phyloP scores from a whole-genome alignment of 2,113 vertebrate species.

The Phoxinus phoxinus region DNA sequence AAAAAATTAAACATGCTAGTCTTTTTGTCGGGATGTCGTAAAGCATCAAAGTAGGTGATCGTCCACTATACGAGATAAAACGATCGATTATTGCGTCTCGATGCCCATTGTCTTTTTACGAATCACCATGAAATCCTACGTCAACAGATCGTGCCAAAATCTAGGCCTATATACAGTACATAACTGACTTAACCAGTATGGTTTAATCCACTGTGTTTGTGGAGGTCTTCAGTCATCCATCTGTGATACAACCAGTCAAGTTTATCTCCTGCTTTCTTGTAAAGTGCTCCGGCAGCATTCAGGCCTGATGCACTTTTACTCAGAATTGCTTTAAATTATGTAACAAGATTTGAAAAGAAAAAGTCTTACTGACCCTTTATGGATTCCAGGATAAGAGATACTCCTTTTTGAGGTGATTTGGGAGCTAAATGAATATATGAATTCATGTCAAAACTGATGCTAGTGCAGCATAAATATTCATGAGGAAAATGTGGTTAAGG shows the following conservation, averaged over 20 bases:
- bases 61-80: no score
- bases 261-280: conserved; percentile 8
- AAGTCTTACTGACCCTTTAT: conserved; percentile 52
- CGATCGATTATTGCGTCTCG: no score
- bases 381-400: conserved; percentile 57
- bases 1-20: no score
- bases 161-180: no score
- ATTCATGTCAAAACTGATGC: conserved; percentile 64
- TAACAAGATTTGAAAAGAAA: conserved; percentile 53
- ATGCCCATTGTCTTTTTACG: no score
- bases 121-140: no score
- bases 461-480: conserved; percentile 70
- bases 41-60: no score
- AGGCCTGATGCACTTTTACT: conserved; percentile 45
- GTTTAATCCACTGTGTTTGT: not conserved
- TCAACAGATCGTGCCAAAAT: no score
- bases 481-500: conserved; percentile 56
- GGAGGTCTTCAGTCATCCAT: not conserved
- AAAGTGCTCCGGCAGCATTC: conserved; percentile 24
- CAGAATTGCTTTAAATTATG: conserved; percentile 61
- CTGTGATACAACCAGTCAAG: not conserved
- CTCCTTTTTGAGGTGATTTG: conserved; percentile 67
- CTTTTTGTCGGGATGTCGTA: no score
- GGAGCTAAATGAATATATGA: conserved; percentile 63
- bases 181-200: no score